Conservation (phyloP, 2,888 invertebrate genomes). For the Mantis religiosa region DNA sequence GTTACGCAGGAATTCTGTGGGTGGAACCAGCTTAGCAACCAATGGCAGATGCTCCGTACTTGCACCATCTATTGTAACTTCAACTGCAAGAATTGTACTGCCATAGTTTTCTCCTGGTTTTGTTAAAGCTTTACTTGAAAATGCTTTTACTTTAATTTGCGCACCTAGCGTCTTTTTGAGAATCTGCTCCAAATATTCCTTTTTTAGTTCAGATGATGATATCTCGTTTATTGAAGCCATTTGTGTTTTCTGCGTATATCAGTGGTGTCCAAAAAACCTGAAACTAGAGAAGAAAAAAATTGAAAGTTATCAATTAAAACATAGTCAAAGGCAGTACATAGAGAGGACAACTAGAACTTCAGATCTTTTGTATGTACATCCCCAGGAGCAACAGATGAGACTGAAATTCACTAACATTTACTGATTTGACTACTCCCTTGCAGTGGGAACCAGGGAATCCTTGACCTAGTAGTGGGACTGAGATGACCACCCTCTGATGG, state of each 20-base stretch:
- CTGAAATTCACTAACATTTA: too few species aligned
- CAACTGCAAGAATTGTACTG: constrained; percentile 51
- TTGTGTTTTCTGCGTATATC: background rate
- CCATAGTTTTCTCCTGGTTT: constrained; percentile 60
- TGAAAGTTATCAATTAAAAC: too few species aligned
- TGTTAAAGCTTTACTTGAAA: constrained; percentile 45
- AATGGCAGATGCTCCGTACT: background rate
- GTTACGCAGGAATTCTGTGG: constrained; percentile 49
- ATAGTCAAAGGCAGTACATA: too few species aligned
- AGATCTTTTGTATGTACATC: too few species aligned
- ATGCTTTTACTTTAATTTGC: constrained; percentile 41
- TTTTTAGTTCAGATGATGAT: background rate
- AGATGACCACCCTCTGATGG: too few species aligned
- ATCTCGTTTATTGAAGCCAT: background rate
- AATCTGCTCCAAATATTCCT: constrained; percentile 36
- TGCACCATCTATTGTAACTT: constrained; percentile 31
- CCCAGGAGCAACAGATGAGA: too few species aligned
- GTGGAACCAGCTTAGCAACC: constrained; percentile 56
- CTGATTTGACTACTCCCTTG: too few species aligned
- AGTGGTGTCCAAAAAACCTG: background rate
- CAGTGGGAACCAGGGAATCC: too few species aligned
- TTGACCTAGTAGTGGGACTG: too few species aligned
- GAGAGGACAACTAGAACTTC: too few species aligned
- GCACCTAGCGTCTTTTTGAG: constrained; percentile 38
- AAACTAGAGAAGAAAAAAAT: background rate